phyloP scores from a whole-genome alignment of 2,797 vertebrate species.

The Eospalax fontanierii region DNA sequence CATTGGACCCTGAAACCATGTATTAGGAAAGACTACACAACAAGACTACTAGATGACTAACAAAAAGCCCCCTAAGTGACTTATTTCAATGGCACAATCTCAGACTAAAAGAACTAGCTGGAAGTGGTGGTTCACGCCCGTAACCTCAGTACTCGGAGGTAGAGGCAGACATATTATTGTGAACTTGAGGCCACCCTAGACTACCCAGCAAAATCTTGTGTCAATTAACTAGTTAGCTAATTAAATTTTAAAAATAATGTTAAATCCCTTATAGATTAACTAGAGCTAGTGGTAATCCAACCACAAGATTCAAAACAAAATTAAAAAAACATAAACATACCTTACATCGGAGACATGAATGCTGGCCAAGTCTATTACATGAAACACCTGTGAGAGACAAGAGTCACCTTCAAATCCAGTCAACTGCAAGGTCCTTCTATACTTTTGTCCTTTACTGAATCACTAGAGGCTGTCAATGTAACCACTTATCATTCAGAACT shows the following conservation, averaged over 20 bases:
- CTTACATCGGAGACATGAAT: constrained; percentile 98
- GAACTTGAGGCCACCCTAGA: neutral
- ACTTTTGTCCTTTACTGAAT: constrained; percentile 24
- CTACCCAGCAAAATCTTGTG: neutral
- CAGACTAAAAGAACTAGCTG: neutral
- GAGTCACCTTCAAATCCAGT: neutral
- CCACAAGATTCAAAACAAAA: neutral
- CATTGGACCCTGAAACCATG: neutral
- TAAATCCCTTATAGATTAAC: neutral
- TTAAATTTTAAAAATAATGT: neutral
- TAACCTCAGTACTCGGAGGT: neutral
- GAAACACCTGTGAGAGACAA: constrained; percentile 93
- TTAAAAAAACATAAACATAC: constrained; percentile 86
- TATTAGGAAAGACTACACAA: neutral
- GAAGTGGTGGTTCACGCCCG: neutral
- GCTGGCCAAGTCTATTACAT: constrained; percentile 97
- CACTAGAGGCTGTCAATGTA: neutral
- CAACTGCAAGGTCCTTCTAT: neutral
- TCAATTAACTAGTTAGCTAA: neutral
- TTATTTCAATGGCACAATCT: neutral
- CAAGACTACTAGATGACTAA: neutral
- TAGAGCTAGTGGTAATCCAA: neutral
- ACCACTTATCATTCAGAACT: neutral
- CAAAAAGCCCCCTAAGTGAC: neutral
- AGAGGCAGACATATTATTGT: neutral